A percentile compares a stretch with the other conserved stretches of the same genome.
These are phyloP conservation scores for Zaprionus lineosus DNA, from an alignment of 2,888 invertebrate species.

Conservation along the genomic window DNA sequence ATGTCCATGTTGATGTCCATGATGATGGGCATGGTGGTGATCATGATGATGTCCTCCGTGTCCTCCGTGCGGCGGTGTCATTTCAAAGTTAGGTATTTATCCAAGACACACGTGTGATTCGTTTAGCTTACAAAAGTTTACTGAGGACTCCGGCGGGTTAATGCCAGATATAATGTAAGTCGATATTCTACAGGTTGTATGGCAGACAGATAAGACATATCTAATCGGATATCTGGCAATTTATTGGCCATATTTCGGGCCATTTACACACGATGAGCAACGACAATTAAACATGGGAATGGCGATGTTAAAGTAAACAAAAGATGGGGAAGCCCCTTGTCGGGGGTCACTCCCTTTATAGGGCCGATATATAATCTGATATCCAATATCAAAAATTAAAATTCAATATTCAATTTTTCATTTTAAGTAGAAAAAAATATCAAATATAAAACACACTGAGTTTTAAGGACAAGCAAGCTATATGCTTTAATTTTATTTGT, in stretches of 20 bases:
- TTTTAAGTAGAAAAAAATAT: too few species aligned
- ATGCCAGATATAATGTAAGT: too few species aligned
- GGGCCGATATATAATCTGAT: too few species aligned
- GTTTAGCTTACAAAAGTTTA: constrained; percentile 23
- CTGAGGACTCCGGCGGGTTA: too few species aligned
- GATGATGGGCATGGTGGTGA: constrained; percentile 29
- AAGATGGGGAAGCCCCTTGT: too few species aligned
- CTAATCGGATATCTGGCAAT: constrained; percentile 44
- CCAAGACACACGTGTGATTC: constrained; percentile 18
- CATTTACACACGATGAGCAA: constrained; percentile 33
- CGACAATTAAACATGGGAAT: not conserved
- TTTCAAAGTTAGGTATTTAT: constrained; percentile 15
- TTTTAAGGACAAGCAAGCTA: too few species aligned
- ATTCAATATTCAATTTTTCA: too few species aligned
- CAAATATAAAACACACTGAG: too few species aligned
- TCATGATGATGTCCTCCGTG: constrained; percentile 34
- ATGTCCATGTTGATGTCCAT: constrained; percentile 41
- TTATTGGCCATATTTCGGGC: constrained; percentile 28
- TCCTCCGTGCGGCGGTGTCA: constrained; percentile 73
- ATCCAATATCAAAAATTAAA: too few species aligned
- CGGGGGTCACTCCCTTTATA: too few species aligned
- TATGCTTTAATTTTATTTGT: too few species aligned
- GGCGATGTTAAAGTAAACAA: not conserved
- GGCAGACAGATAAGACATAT: constrained; percentile 55
- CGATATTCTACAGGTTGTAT: not conserved